phyloP scores from a whole-genome alignment of 1,140 invertebrate genomes.

The Ridgeia piscesae region DNA sequence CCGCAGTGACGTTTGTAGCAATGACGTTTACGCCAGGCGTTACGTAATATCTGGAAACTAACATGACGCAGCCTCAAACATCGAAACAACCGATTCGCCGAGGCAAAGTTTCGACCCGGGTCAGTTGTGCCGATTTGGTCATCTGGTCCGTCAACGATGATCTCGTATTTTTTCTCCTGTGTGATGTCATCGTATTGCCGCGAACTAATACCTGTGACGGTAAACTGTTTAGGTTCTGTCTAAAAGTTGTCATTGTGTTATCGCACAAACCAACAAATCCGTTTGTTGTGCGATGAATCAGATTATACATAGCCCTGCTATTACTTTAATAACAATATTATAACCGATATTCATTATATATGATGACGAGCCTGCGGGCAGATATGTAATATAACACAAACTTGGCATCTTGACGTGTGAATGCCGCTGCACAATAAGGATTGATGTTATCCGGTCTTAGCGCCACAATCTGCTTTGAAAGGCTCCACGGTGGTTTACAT shows the following conservation, averaged over 20 bases:
- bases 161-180: background rate
- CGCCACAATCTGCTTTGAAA: background rate
- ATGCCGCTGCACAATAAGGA: background rate
- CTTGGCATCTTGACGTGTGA: background rate
- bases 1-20: background rate
- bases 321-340: background rate
- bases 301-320: background rate
- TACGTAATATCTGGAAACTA: background rate
- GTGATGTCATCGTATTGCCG: background rate
- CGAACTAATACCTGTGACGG: background rate
- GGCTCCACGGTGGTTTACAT: background rate
- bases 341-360: background rate
- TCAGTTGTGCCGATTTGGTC: background rate
- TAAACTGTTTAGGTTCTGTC: background rate
- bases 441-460: background rate
- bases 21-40: background rate
- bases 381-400: background rate
- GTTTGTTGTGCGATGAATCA: background rate
- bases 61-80: background rate
- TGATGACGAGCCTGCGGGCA: background rate
- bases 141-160: background rate
- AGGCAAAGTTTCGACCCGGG: background rate
- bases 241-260: background rate
- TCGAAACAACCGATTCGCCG: background rate
- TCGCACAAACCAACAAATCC: background rate